Base-by-base conservation (phyloP, 2,797 vertebrate genomes). In the Anguilla pacifica region DNA sequence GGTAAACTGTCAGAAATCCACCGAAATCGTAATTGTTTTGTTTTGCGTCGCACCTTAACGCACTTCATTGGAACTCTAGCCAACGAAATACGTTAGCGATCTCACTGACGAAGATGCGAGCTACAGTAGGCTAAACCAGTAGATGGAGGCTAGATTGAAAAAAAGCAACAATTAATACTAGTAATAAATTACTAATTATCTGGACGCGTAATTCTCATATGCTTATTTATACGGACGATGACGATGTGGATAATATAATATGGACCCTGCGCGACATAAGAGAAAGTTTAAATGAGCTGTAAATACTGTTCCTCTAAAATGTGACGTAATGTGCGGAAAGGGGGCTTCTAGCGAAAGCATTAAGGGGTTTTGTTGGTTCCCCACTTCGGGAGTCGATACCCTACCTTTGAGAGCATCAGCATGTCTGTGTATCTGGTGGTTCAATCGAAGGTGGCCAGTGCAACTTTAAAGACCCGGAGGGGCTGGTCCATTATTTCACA, bases 331-430 rank as follows among this genome's bases (percentile, higher is more conserved):
- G 83, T 91, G 46, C 70, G 22, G 87, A 89, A 91, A 92, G 83
- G 86, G 93, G 87, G 90, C 91, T 89, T 61, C 90, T 90, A 88
- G 87, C 91, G 90, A 93, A 91, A 89, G 84, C 74, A 53, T 89
- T n/a, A 82, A 84, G 87, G 86, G 86, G 89, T 89, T 79, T 86
- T 91, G 86, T 72, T 92, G 87, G 90, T 91, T 87, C 25, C 77
- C 82, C 89, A 28, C 88, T 88, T 55, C 84, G 89, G 82, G 89
- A 90, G 90, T 89, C 93, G 88, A 91, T 92, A 93, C 94, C 94
- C 93, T 94, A 92, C 91, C 89, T 90, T 90, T 74, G 90, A 85
- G 77, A 77, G 91, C 91, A 89, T 86, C 88, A 74, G 88, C 43
- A 89, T 86, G 86, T 90, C 88, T 93, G 84, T 88, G 90, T 88